Base-by-base conservation (phyloP, 2,797 vertebrate species). In the Sebastes vulpes region DNA sequence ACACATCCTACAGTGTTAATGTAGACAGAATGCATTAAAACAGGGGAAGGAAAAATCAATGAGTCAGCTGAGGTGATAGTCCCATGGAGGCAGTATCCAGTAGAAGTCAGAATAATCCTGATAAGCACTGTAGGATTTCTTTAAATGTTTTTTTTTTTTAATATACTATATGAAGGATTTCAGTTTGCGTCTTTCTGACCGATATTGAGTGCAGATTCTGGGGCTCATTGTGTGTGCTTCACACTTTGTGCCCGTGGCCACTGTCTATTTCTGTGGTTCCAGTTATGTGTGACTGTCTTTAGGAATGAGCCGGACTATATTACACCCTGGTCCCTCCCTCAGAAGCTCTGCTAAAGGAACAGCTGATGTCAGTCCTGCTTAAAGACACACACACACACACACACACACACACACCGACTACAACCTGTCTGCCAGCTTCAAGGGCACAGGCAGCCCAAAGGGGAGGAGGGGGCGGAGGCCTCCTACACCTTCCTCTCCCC, bases 241-340 rank as follows among this genome's bases (percentile, higher is more conserved):
- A 80, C 79, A 91, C 86, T 80, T 83, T 85, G 75, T 82, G 84
- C 75, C 65, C 35, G 54, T 60, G 56, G 81, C 83, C 83, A 71
- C 82, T 23, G 70, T 94, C 95, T 95, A 95, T 95, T 95, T 95
- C 91, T 93, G 95, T 94, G 93, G 90, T 90, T 84, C 75, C 89
- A 91, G 88, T 82, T 93, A 94, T 94, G 89, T 93, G 89, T 89
- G 89, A 91, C 89, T 92, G 92, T 92, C 94, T 94, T 91, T 86
- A 90, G 92, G 89, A 93, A 92, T 93, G 91, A 90, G 77, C 67
- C 76, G n/a, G 92, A 93, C 92, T 84, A 81, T 90, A 90, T 95
- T 95, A 95, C 94, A 94, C 85, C 84, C 90, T 90, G 87, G 84
- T 86, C 88, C 92, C 91, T 89, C 92, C 90, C 93, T 92, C 86